Conservation (phyloP, 2,113 vertebrate species). For the Pantherophis guttatus region DNA sequence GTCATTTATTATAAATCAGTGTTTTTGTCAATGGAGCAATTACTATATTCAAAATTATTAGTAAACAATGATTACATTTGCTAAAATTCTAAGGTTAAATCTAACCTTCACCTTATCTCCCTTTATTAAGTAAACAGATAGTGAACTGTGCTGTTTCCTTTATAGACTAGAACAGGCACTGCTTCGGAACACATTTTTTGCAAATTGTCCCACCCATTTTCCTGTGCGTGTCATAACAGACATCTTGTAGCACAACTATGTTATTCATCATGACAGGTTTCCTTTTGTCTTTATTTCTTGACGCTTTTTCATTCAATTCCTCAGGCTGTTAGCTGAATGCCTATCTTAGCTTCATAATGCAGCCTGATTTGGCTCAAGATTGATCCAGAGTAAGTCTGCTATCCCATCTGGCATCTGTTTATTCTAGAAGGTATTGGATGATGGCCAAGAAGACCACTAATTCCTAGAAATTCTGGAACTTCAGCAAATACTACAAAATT, state of each 20-base stretch:
- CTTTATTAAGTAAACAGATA: background rate
- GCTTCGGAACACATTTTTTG: background rate
- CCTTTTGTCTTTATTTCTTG: background rate
- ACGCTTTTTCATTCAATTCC: conserved; percentile 14
- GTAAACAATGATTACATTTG: background rate
- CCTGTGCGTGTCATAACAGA: conserved; percentile 11
- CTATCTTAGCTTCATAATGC: conserved; percentile 8
- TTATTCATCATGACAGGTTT: conserved; percentile 19
- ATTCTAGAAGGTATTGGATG: background rate
- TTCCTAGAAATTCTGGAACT: background rate
- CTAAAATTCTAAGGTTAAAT: background rate
- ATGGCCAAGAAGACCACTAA: background rate
- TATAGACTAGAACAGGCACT: background rate
- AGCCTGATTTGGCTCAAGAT: background rate
- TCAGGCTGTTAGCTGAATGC: conserved; percentile 24
- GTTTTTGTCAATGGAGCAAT: background rate
- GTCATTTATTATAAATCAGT: background rate
- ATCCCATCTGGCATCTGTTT: background rate
- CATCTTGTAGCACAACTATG: conserved; percentile 5
- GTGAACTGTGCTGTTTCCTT: background rate
- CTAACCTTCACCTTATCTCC: background rate
- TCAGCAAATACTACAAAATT: background rate
- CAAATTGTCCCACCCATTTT: background rate
- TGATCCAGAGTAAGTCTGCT: background rate
- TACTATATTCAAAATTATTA: background rate